These are phyloP conservation scores for Alsophila aescularia DNA, from an alignment of 2,888 invertebrate species.

Conservation along the genomic window DNA sequence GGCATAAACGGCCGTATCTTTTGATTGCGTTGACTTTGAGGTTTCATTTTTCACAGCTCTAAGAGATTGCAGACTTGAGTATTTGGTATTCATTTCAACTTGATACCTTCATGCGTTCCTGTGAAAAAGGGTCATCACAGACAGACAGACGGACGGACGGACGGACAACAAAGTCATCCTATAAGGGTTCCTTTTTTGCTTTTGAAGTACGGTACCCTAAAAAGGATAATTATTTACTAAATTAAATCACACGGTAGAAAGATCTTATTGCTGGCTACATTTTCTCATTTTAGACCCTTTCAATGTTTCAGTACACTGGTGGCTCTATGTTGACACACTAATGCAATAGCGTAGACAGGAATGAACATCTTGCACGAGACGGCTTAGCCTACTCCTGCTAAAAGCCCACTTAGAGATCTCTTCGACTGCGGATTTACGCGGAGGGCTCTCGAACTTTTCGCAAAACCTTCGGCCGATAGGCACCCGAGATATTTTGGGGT, in stretches of 20 bases:
- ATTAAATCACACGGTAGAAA: background rate
- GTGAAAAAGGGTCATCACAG: no score
- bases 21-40: no score
- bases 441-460: conserved; percentile 72
- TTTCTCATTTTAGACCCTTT: conserved; percentile 28
- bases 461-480: conserved; percentile 69
- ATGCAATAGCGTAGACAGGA: conserved; percentile 68
- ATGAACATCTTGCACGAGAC: conserved; percentile 77
- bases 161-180: no score
- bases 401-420: conserved; percentile 83
- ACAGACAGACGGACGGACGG: no score
- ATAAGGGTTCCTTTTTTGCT: no score
- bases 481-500: conserved; percentile 61
- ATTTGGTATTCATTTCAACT: no score
- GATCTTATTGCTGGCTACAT: background rate
- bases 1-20: no score
- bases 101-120: no score
- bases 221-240: no score
- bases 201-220: no score
- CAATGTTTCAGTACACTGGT: conserved; percentile 31
- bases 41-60: no score
- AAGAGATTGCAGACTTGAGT: no score
- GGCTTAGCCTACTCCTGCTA: conserved; percentile 81
- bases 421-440: conserved; percentile 76
- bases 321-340: conserved; percentile 42